These are phyloP conservation scores for Sialia sialis DNA, from an alignment of 2,113 vertebrate species.

Conservation along the genomic window DNA sequence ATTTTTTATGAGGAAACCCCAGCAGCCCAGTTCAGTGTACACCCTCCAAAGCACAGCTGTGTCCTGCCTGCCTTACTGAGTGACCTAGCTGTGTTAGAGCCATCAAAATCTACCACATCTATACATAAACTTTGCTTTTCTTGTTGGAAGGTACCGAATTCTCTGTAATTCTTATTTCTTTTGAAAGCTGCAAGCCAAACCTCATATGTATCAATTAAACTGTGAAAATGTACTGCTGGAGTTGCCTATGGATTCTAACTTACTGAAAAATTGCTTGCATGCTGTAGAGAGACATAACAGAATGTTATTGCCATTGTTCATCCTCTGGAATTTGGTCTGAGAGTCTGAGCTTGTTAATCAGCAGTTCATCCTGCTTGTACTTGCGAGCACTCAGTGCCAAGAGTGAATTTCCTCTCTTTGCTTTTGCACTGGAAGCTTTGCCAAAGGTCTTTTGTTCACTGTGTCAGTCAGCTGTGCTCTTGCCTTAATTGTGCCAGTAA, in stretches of 20 bases:
- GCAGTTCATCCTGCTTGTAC: not conserved
- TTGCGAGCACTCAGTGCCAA: not conserved
- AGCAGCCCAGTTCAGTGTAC: not conserved
- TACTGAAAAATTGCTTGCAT: not conserved
- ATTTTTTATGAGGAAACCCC: not conserved
- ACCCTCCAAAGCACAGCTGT: not conserved
- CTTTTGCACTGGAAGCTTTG: not conserved
- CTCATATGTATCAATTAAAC: not conserved
- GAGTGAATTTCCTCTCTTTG: not conserved
- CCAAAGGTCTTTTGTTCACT: constrained; percentile 23
- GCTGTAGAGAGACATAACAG: constrained; percentile 11
- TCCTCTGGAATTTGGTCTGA: constrained; percentile 15
- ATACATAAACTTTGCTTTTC: not conserved
- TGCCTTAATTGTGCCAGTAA: constrained; percentile 31
- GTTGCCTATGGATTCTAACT: not conserved
- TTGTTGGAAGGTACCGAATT: not conserved
- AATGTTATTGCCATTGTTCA: constrained; percentile 25
- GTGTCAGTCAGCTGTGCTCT: constrained; percentile 11
- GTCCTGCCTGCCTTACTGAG: not conserved
- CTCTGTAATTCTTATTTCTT: not conserved
- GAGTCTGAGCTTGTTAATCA: constrained; percentile 21
- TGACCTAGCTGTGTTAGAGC: not conserved
- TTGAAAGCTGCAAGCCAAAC: not conserved
- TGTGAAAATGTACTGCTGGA: not conserved
- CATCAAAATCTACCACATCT: not conserved